Base-by-base conservation (phyloP, 2,888 invertebrate species). In the Acronicta leporina region DNA sequence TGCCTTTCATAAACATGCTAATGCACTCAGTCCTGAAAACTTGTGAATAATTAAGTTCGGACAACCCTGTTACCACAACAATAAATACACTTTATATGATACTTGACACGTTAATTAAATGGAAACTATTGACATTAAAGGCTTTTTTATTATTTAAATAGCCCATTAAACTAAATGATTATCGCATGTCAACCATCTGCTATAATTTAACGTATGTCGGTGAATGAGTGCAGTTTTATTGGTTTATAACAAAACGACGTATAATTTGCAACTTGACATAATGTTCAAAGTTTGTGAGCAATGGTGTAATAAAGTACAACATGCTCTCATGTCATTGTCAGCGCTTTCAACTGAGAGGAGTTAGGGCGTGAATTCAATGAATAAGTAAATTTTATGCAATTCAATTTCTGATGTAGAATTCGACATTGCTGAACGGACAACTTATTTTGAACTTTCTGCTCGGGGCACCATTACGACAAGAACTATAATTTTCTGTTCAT, bases 131-230 rank as follows among this genome's bases (percentile, higher is more conserved):
- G 68, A 65, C 71, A 64, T 68, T 73, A 69, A 73, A 75, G 73
- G 78, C 10, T 25, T 69, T n/a, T 62, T 68, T 74, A 79, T 79
- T 81, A 75, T 73, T 72, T 77, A 77, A 79, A 77, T 73, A 73
- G 70, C 66, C 77, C 73, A 81, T 83, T 81, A 80, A 79, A 74
- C 62, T 82, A 70, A 81, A 76, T 74, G 69, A 73, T 75, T 63
- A 70, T 73, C 52, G 65, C 53, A 57, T 65, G 62, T 47, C 56
- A 52, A 38, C 75, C 78, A 76, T 71, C 66, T 68, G 78, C 43
- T 60, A 64, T 64, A 58, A 60, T 65, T 62, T 60, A 40, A 52
- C 16, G 41, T 48, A 58, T 38, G 44, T 15, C 47, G 42, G 16
- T 48, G 43, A 43, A 52, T 64, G 44, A 41, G 38, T 44, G 44